Evolutionary conservation across 2,113 vertebrate genomes (phyloP).

Genomic region (Oxyruncus cristatus): DNA sequence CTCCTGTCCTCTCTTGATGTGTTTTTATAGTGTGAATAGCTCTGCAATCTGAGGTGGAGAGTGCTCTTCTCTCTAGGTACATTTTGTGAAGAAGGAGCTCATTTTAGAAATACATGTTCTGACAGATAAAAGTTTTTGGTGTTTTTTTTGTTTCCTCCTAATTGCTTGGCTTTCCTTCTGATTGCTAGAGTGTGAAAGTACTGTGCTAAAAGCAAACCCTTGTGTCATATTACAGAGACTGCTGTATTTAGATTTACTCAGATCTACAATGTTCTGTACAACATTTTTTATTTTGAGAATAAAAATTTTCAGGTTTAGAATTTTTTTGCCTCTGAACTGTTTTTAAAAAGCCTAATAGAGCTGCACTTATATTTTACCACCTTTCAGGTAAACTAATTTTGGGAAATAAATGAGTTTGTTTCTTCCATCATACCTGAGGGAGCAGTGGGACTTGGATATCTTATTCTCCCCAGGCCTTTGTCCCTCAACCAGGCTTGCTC

Average conservation of each 20-base stretch:
- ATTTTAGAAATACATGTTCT: conserved; percentile 2
- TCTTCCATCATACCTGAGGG: not conserved
- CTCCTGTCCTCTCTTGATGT: not conserved
- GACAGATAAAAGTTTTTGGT: not conserved
- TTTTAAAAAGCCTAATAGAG: not conserved
- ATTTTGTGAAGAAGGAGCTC: conserved; percentile 19
- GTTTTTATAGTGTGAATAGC: not conserved
- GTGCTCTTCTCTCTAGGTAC: not conserved
- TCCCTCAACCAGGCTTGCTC: not conserved
- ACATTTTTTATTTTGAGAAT: conserved; percentile 72
- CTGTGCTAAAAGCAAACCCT: not conserved
- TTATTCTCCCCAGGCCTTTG: not conserved
- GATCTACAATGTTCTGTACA: conserved; percentile 50
- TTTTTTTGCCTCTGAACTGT: not conserved
- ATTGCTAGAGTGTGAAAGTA: conserved; percentile 22
- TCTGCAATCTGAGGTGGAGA: conserved; percentile 23
- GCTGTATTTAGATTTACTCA: conserved; percentile 55
- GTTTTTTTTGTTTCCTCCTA: not conserved
- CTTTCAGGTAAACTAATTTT: not conserved
- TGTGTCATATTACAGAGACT: not conserved
- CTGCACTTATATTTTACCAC: not conserved
- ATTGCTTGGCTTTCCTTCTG: conserved; percentile 22
- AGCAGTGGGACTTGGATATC: not conserved
- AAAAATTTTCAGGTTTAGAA: conserved; percentile 35
- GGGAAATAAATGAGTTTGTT: not conserved